Evolutionary conservation across 2,113 vertebrate genomes (phyloP).

Genomic region (Peromyscus polionotus): DNA sequence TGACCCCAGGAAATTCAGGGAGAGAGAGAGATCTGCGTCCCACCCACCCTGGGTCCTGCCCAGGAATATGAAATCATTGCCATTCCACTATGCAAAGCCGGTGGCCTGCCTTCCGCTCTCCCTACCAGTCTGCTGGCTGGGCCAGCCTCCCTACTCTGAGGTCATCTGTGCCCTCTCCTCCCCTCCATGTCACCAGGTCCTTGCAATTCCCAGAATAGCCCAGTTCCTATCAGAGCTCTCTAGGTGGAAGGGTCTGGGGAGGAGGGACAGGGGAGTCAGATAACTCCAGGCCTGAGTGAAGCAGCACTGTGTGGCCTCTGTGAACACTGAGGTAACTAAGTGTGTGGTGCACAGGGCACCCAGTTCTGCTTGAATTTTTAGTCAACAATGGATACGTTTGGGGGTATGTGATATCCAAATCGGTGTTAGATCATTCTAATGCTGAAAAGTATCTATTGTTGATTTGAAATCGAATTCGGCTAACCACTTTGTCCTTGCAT

Average conservation of each 20-base stretch:
- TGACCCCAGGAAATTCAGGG: rapidly evolving
- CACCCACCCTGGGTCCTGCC: rapidly evolving
- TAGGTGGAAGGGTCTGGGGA: not conserved
- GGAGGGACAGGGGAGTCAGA: not conserved
- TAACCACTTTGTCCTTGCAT: not conserved
- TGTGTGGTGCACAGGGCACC: not conserved
- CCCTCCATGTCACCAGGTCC: not conserved
- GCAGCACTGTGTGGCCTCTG: not conserved
- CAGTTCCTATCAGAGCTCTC: not conserved
- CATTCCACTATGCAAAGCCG: not conserved
- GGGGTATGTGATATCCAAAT: rapidly evolving
- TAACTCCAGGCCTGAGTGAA: not conserved
- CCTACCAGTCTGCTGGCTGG: not conserved
- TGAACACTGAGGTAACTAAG: not conserved
- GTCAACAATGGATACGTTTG: not conserved
- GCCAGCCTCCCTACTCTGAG: not conserved
- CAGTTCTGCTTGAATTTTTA: not conserved
- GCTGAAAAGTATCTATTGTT: not conserved
- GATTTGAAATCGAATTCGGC: not conserved
- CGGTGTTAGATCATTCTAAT: not conserved
- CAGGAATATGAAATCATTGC: not conserved
- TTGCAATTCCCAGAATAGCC: conserved; percentile 70
- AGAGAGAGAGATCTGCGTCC: not conserved
- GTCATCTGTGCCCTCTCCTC: not conserved
- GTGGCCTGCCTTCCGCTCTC: not conserved